A percentile compares a stretch with the other conserved stretches of the same genome.
These are phyloP conservation scores for Bathybates hornii DNA, from an alignment of 2,113 vertebrate genomes.

Conservation along the genomic window DNA sequence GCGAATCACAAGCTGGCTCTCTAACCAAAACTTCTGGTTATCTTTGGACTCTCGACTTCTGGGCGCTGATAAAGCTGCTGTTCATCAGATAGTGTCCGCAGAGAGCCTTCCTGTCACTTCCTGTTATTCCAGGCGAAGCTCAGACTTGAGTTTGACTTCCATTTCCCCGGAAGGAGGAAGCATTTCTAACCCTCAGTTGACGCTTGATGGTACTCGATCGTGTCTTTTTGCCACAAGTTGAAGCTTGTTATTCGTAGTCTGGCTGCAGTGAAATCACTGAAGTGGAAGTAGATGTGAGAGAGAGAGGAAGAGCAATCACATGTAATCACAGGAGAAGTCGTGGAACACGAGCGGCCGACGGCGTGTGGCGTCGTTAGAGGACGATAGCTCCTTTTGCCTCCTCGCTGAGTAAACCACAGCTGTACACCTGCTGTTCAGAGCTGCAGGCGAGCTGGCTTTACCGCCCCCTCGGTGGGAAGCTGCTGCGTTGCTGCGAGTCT, in stretches of 20 bases:
- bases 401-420: neutral
- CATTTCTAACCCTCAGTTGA: neutral
- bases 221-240: neutral
- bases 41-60: neutral
- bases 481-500: neutral
- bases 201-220: neutral
- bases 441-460: neutral
- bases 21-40: neutral
- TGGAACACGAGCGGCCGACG: neutral
- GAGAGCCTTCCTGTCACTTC: neutral
- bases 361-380: neutral
- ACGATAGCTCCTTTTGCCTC: neutral
- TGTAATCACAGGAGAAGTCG: neutral
- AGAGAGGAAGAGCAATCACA: neutral
- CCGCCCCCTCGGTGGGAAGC: neutral
- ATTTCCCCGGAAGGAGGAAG: neutral
- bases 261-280: neutral
- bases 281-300: neutral
- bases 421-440: neutral
- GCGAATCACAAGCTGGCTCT: neutral
- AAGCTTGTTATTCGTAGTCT: neutral
- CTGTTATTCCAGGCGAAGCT: neutral
- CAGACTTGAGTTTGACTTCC: neutral
- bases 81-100: neutral
- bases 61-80: accelerated